Conservation (phyloP, 2,113 vertebrate genomes). For the Halcyon malimbica region DNA sequence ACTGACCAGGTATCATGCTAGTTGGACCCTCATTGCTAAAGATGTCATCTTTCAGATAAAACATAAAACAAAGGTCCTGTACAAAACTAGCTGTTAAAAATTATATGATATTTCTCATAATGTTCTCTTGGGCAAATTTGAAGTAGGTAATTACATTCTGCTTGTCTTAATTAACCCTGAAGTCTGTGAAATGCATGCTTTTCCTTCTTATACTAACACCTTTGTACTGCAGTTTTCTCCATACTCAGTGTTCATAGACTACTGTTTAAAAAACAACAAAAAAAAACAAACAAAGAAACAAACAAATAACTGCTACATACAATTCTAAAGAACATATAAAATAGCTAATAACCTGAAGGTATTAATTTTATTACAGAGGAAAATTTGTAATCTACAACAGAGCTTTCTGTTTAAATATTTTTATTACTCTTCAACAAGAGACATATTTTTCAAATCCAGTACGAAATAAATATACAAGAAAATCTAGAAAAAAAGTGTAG, state of each 20-base stretch:
- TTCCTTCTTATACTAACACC: background rate
- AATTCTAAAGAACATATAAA: background rate
- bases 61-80: background rate
- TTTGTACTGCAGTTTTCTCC: background rate
- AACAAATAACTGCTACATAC: background rate
- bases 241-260: background rate
- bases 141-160: background rate
- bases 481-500: background rate
- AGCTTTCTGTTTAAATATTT: background rate
- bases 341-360: background rate
- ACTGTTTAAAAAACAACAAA: background rate
- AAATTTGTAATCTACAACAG: background rate
- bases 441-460: background rate
- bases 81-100: background rate
- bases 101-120: background rate
- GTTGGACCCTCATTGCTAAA: background rate
- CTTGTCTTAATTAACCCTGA: slow-evolving; percentile 23
- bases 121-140: background rate
- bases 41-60: background rate
- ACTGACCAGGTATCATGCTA: background rate
- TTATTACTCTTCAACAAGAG: background rate
- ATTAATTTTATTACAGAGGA: background rate
- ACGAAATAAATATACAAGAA: background rate
- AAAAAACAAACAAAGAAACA: background rate
- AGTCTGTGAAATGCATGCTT: background rate